A percentile compares a stretch with the other conserved stretches of the same genome.
Conservation (phyloP, 2,888 invertebrate species). For the Stenotaenia linearis region DNA sequence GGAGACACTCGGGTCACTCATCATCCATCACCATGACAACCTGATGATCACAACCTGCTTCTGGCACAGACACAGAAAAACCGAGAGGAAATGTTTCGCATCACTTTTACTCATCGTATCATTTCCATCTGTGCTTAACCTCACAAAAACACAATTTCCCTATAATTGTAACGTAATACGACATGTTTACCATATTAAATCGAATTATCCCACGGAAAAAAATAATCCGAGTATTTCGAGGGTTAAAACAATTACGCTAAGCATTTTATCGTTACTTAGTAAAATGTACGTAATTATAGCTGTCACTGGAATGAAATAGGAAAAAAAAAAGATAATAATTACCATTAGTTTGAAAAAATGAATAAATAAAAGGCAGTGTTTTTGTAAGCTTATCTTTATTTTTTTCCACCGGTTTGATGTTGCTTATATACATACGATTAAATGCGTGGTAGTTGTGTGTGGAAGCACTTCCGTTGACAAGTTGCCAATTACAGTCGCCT, state of each 20-base stretch:
- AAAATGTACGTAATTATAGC: neutral
- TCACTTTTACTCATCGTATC: neutral
- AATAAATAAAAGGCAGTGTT: neutral
- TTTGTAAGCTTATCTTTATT: neutral
- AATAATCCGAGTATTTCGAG: no score
- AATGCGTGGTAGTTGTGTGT: neutral
- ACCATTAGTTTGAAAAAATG: no score
- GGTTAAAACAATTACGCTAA: neutral
- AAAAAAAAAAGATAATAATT: neutral
- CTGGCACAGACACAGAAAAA: neutral
- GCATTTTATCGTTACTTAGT: neutral
- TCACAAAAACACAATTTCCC: neutral
- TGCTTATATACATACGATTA: neutral
- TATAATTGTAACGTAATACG: neutral
- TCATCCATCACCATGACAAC: constrained; percentile 28
- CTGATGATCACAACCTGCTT: constrained; percentile 24
- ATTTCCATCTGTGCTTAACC: neutral
- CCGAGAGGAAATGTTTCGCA: neutral
- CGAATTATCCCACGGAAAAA: no score
- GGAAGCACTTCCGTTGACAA: neutral
- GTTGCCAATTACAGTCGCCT: neutral
- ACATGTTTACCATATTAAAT: no score
- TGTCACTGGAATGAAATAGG: neutral
- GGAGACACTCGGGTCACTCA: constrained; percentile 7
- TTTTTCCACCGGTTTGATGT: neutral